Evolutionary conservation across 2,113 vertebrate species (phyloP), one percentile per base, ranked within the genome.

Genomic region (Egretta garzetta): DNA sequence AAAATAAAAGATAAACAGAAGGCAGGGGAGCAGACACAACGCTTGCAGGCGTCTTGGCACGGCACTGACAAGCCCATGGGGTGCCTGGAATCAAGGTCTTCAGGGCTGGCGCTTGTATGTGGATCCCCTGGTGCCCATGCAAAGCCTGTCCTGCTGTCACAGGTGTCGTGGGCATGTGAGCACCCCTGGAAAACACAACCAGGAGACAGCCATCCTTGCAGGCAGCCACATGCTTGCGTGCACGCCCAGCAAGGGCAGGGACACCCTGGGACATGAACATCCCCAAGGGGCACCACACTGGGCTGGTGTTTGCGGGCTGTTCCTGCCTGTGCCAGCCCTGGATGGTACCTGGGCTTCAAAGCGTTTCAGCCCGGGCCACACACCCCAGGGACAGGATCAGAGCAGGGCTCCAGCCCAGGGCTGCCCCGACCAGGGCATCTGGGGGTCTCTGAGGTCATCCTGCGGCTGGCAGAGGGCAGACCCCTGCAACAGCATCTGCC

Each of bases 1-100:
- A 56, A 71, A 87, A 83, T 22, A 70, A 58, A 96, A 80, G 55
- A 43, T 70, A 97, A 95, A 94, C 80, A 79, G 77, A 85, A 76
- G 37, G 1, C 41, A 3, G 30, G n/a, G 59, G 30, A 60, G 43
- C 83, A 87, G 83, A 77, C 55, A 67, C 22, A 32, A 52, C 7
- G 37, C 89, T 76, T 21, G 41, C 67, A 63, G 56, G 55, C 7
- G 3, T 74, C 93, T 81, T 53, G 21, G 79, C 43, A 2, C 7
- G 16, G 60, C 12, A 4, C 16, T n/a, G 73, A 63, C 50, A 71
- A 74, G 56, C 16, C 68, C 55, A 5, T 3, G 14, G 92, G 17
- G 47, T 22, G 52, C n/a, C 60, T 67, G 52, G 66, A 87, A 87
- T 87, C 58, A 55, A 79, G 47, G 43, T 73, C 52, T 77, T 71